Evolutionary conservation across 2,113 vertebrate species (phyloP), one percentile per base, ranked within the genome.

Genomic region (Cyrtonyx montezumae): DNA sequence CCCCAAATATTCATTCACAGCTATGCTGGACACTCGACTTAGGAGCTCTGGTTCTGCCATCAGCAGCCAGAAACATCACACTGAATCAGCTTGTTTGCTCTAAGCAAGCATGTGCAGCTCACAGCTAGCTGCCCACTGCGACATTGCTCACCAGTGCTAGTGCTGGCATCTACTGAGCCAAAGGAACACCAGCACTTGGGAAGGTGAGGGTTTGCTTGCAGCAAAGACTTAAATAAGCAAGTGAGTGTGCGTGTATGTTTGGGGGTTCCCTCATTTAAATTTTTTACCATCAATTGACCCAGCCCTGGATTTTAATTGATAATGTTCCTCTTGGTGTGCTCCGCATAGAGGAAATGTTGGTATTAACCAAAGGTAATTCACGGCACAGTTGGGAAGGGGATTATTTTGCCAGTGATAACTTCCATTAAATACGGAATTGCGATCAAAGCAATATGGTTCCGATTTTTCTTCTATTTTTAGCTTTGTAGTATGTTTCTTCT

Each of bases 311-410:
- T 77, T 90, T 93, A 91, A 91, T 79, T 84, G 90, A 88, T 94
- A 90, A 67, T 93, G 84, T 92, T 90, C 90, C 83, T 88, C 95
- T 91, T 91, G 91, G 90, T 91, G 88, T 95, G 58, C 53, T 86
- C 69, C 2, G 3, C 58, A 42, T 14, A 91, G 84, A 86, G 94
- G 90, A 65, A 83, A 61, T 23, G 73, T 91, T 79, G 94, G 87
- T 83, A 82, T 92, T 95, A 95, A 88, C 90, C 87, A 93, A 88
- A 94, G 90, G 73, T 96, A 88, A 96, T 95, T 87, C 90, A 66
- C 4, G 1, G 82, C 30, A 0, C 85, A 8, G 90, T 65, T 88
- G 95, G 89, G 68, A 93, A 93, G 79, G 73, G 93, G 91, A 96
- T 96, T 92, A 92, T 94, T 96, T 96, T 90, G 90, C 91, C 96